phyloP scores from a whole-genome alignment of 1,140 invertebrate species.

The Trachelipus rathkii region DNA sequence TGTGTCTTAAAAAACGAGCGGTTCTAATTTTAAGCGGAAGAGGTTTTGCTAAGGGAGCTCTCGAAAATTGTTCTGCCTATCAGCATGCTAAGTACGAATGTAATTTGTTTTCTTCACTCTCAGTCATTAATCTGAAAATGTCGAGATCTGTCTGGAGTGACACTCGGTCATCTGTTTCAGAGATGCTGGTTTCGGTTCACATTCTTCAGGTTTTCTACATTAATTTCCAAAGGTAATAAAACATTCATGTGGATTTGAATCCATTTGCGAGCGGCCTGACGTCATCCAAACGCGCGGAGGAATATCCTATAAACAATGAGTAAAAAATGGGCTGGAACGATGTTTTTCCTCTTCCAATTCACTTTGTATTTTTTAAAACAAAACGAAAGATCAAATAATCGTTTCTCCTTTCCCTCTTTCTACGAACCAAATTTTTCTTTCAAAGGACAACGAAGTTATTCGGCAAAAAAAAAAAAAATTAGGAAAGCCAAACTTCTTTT shows the following conservation, averaged over 20 bases:
- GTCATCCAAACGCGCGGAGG: not conserved
- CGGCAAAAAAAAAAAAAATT: no score
- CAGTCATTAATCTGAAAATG: not conserved
- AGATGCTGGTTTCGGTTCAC: not conserved
- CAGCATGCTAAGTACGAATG: not conserved
- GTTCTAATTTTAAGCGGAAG: not conserved
- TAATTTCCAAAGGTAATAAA: conserved; percentile 8
- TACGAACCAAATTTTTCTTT: no score
- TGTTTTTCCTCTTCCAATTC: no score
- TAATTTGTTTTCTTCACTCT: not conserved
- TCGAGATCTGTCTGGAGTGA: not conserved
- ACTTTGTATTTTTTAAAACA: no score
- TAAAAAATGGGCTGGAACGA: no score
- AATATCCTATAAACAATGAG: no score
- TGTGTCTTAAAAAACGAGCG: no score
- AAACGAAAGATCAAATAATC: no score
- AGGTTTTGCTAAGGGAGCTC: not conserved
- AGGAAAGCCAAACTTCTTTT: no score
- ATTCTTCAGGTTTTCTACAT: not conserved
- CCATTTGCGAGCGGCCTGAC: not conserved
- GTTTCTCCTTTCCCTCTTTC: no score
- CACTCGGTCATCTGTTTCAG: not conserved
- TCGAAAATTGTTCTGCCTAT: not conserved
- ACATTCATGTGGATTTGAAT: conserved; percentile 9
- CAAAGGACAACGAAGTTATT: no score